Percentiles rank a stretch among this genome's conserved stretches.
phyloP scores from a whole-genome alignment of 2,113 vertebrate genomes.

The Ramphastos sulfuratus region DNA sequence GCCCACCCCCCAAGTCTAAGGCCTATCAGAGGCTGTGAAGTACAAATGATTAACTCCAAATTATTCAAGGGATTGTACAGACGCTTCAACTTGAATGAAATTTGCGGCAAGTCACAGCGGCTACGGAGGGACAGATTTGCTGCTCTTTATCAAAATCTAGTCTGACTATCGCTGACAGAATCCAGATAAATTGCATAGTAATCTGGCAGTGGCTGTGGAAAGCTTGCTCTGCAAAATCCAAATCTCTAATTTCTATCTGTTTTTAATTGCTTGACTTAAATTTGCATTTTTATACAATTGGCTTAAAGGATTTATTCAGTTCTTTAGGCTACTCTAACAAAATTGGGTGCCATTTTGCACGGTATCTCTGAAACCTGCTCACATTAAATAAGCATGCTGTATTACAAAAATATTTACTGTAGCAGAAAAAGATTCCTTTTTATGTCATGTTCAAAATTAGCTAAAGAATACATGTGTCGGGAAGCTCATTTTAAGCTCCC shows the following conservation, averaged over 20 bases:
- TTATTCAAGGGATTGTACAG: conserved; percentile 85
- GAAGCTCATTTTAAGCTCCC: conserved; percentile 1
- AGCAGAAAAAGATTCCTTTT: neutral
- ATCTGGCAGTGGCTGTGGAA: conserved; percentile 66
- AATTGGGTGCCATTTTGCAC: conserved; percentile 14
- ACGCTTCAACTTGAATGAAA: conserved; percentile 79
- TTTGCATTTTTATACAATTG: conserved; percentile 83
- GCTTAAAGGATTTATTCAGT: conserved; percentile 71
- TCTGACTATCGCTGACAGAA: conserved; percentile 75
- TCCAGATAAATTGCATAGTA: conserved; percentile 75
- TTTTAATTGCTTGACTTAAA: conserved; percentile 80
- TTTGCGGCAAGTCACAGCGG: conserved; percentile 69
- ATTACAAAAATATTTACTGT: conserved; percentile 55
- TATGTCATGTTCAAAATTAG: conserved; percentile 7
- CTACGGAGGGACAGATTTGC: conserved; percentile 73
- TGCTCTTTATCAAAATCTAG: conserved; percentile 84
- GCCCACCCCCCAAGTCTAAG: conserved; percentile 82
- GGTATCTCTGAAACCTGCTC: conserved; percentile 17
- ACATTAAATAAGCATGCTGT: conserved; percentile 27
- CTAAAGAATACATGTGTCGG: neutral
- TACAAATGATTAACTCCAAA: conserved; percentile 92
- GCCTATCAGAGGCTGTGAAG: conserved; percentile 78
- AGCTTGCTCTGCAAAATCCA: conserved; percentile 72
- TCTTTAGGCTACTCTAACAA: conserved; percentile 68
- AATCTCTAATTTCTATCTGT: conserved; percentile 76